Conservation (phyloP, 2,797 vertebrate species). For the Chrysocyon brachyurus region DNA sequence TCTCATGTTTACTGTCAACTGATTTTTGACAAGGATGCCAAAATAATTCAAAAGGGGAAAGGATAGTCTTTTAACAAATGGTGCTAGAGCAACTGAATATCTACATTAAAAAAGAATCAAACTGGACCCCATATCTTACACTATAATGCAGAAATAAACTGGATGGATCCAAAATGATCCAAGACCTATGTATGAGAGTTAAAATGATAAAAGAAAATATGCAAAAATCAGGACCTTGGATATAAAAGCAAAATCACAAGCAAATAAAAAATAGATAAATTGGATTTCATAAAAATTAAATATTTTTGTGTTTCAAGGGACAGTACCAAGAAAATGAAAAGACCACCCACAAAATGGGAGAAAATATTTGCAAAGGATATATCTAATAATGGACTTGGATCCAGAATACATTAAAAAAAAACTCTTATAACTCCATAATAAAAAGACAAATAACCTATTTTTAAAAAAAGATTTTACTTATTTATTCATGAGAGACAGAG, state of each 20-base stretch:
- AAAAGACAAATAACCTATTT: background rate
- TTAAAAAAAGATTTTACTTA: too few species aligned
- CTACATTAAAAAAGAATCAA: background rate
- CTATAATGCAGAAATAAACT: background rate
- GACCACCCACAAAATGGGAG: background rate
- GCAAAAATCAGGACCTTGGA: background rate
- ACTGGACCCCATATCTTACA: background rate
- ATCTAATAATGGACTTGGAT: background rate
- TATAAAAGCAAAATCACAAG: background rate
- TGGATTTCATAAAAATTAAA: conserved; percentile 1
- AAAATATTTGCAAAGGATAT: background rate
- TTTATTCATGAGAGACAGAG: too few species aligned
- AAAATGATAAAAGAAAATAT: background rate
- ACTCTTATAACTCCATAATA: background rate
- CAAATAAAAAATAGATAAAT: background rate
- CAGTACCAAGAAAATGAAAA: conserved; percentile 9
- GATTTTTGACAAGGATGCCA: background rate
- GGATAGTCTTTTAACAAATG: background rate
- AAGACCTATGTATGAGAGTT: background rate
- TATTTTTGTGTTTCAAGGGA: background rate
- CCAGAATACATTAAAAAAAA: background rate
- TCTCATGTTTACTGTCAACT: background rate
- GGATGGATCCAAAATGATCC: background rate
- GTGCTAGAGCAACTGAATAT: background rate
- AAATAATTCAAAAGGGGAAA: background rate